Evolutionary conservation across 1,140 invertebrate species (phyloP).

Genomic region (Pseudomyrmex cubaensis): DNA sequence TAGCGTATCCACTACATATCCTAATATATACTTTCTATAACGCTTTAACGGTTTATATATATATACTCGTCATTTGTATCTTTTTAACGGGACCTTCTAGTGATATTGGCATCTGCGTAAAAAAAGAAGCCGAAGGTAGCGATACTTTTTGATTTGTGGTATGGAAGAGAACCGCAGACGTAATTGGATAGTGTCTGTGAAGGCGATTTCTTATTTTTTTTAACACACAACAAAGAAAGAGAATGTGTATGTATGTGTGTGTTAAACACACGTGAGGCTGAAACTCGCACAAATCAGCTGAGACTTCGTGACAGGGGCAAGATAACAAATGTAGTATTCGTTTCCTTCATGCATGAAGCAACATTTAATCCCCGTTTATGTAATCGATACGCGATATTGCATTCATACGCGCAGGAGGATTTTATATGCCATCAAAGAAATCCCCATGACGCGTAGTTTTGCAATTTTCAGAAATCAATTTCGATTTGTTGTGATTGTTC

Average conservation of each 20-base stretch:
- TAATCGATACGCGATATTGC: conserved; percentile 56
- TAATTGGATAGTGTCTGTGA: conserved; percentile 2
- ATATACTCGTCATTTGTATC: too few relatives aligned
- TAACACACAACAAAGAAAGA: neutral
- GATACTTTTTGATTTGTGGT: neutral
- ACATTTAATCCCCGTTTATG: conserved; percentile 61
- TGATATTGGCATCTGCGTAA: too few relatives aligned
- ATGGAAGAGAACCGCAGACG: neutral
- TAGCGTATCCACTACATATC: too few relatives aligned
- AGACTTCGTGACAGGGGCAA: neutral
- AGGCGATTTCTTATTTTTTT: neutral
- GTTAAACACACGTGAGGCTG: too few relatives aligned
- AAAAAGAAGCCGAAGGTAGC: too few relatives aligned
- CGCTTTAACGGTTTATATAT: too few relatives aligned
- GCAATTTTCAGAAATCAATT: neutral
- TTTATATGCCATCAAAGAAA: conserved; percentile 3
- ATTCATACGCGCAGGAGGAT: neutral
- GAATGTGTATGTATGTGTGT: neutral
- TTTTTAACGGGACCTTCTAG: too few relatives aligned
- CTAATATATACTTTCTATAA: too few relatives aligned
- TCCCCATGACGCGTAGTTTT: neutral
- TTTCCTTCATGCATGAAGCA: conserved; percentile 6
- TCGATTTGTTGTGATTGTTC: too few relatives aligned
- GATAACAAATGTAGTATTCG: neutral
- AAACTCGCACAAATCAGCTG: neutral